These are phyloP conservation scores for Benitochromis conjunctus DNA, from an alignment of 2,113 vertebrate genomes.

Conservation along the genomic window DNA sequence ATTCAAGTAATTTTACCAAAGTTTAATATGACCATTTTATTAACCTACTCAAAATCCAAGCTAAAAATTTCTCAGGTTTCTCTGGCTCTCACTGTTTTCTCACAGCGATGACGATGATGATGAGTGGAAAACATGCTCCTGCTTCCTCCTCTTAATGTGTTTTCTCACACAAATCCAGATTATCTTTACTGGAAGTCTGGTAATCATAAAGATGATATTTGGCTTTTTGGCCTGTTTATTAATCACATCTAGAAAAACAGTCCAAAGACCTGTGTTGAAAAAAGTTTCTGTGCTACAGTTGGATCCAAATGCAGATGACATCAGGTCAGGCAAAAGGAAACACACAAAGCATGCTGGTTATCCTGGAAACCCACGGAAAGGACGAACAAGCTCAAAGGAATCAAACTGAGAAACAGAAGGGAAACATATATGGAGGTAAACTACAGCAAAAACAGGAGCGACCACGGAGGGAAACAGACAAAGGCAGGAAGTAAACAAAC, in stretches of 20 bases:
- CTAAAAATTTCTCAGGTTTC: neutral
- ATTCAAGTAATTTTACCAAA: neutral
- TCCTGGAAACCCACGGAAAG: neutral
- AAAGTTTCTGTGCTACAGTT: neutral
- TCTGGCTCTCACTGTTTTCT: neutral
- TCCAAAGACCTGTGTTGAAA: neutral
- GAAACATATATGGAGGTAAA: rapidly evolving
- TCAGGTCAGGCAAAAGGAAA: neutral
- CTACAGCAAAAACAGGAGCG: neutral
- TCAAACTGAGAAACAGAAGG: neutral
- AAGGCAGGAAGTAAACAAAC: neutral
- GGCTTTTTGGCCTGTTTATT: neutral
- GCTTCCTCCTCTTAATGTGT: too few relatives aligned
- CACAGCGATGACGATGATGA: too few relatives aligned
- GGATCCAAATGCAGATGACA: neutral
- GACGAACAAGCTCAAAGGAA: neutral
- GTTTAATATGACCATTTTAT: neutral
- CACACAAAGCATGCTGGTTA: neutral
- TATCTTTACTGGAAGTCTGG: neutral
- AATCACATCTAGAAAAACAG: neutral
- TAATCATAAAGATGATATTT: neutral
- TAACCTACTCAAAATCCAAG: neutral
- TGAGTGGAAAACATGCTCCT: too few relatives aligned
- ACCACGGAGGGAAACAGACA: neutral
- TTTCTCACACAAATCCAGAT: too few relatives aligned